phyloP scores from a whole-genome alignment of 2,113 vertebrate genomes.

The Percina caprodes region DNA sequence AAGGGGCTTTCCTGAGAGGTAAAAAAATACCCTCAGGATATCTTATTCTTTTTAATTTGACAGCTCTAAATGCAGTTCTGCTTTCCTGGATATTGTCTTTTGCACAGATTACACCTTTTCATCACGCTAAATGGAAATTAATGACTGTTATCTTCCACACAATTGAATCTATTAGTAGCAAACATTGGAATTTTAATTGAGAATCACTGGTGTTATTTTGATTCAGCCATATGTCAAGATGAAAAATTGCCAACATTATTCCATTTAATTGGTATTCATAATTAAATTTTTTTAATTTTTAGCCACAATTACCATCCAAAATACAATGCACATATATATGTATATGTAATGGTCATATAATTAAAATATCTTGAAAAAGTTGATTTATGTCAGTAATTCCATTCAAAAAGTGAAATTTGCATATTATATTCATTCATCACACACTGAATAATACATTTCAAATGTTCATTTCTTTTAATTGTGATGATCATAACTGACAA shows the following conservation, averaged over 20 bases:
- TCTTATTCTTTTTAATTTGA: conserved; percentile 62
- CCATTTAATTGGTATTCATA: conserved; percentile 47
- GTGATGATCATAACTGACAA: no score
- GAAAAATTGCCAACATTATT: conserved; percentile 49
- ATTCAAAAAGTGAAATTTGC: no score
- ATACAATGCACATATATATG: neutral
- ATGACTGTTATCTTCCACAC: conserved; percentile 61
- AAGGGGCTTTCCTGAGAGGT: conserved; percentile 31
- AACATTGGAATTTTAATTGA: conserved; percentile 42
- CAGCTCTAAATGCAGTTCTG: conserved; percentile 40
- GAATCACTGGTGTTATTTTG: conserved; percentile 42
- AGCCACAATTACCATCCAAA: neutral
- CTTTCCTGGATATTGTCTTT: conserved; percentile 25
- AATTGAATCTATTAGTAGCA: conserved; percentile 43
- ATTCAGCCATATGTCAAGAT: conserved; percentile 46
- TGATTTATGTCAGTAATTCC: no score
- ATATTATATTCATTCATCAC: no score
- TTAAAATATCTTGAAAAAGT: no score
- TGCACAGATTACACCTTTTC: conserved; percentile 25
- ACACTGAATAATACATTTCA: no score
- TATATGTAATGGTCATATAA: no score
- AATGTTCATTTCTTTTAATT: no score
- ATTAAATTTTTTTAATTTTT: conserved; percentile 1
- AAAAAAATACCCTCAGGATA: conserved; percentile 42
- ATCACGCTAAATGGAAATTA: conserved; percentile 57